Evolutionary conservation across 1,140 invertebrate genomes (phyloP).

Genomic region (Drosophila navojoa): DNA sequence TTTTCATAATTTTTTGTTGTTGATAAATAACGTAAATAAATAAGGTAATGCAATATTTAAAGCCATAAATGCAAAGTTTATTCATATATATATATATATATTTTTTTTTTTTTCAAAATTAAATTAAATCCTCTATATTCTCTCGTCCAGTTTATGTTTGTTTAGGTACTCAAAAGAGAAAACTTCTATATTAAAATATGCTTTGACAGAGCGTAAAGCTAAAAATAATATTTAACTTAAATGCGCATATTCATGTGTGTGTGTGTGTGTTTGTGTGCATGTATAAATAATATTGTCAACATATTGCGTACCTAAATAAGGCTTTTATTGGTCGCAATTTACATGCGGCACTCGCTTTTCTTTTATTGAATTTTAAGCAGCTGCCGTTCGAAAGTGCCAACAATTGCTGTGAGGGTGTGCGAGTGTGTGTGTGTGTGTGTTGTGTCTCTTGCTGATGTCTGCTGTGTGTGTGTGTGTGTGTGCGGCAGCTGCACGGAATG

Average conservation of each 20-base stretch:
- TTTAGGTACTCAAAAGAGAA: too few species aligned
- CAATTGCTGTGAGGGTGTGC: conserved; percentile 41
- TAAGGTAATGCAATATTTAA: too few species aligned
- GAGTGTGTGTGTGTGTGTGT: conserved; percentile 2
- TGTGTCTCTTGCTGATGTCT: not conserved
- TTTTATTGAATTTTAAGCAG: conserved; percentile 82
- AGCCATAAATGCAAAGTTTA: too few species aligned
- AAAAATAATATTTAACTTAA: not conserved
- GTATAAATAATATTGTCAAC: conserved; percentile 45
- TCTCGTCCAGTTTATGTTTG: too few species aligned
- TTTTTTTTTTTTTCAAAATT: too few species aligned
- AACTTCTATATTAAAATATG: too few species aligned
- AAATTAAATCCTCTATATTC: too few species aligned
- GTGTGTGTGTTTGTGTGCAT: conserved; percentile 31
- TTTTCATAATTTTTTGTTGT: too few species aligned
- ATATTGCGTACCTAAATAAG: conserved; percentile 64
- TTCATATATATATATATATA: too few species aligned
- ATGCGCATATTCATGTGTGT: conserved; percentile 4
- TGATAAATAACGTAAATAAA: too few species aligned
- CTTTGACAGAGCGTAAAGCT: too few species aligned
- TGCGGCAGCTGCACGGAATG: conserved; percentile 71
- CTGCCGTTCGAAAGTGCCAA: conserved; percentile 66
- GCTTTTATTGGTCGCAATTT: conserved; percentile 78
- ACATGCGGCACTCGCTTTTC: conserved; percentile 62
- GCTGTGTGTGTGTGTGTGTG: conserved; percentile 23